phyloP scores from a whole-genome alignment of 1,140 invertebrate species.

The Trypoxylus dichotomus region DNA sequence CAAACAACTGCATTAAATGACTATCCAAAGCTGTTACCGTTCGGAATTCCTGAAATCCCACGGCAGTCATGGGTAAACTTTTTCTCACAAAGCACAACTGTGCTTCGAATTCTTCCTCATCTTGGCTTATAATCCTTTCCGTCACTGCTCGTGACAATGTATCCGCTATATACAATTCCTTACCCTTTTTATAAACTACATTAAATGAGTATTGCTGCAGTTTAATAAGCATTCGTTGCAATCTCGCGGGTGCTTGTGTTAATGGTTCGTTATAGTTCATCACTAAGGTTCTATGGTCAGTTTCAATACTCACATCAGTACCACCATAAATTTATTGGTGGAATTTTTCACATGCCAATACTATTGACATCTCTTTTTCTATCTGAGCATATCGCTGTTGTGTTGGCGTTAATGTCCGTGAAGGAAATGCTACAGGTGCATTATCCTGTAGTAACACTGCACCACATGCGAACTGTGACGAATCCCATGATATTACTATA shows the following conservation, averaged over 20 bases:
- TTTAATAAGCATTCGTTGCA: not conserved
- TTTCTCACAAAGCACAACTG: too few species aligned
- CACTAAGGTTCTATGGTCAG: not conserved
- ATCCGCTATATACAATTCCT: not conserved
- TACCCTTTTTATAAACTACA: not conserved
- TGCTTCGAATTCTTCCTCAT: too few species aligned
- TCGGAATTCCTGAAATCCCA: too few species aligned
- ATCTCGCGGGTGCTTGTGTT: not conserved
- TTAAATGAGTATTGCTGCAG: not conserved
- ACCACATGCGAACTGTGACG: not conserved
- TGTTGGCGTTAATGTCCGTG: conserved; percentile 4
- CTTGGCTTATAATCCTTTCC: too few species aligned
- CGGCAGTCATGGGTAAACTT: too few species aligned
- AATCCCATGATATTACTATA: not conserved
- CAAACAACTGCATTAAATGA: too few species aligned
- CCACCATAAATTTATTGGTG: not conserved
- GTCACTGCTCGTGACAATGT: not conserved
- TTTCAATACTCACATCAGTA: not conserved
- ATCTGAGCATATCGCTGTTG: conserved; percentile 17
- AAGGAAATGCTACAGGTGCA: not conserved
- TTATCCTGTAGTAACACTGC: conserved; percentile 1
- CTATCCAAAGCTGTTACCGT: too few species aligned
- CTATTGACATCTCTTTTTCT: not conserved
- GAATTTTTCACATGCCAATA: not conserved
- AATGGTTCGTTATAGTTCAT: not conserved